Base-by-base conservation (phyloP, 2,888 invertebrate species). In the Hypena proboscidalis region DNA sequence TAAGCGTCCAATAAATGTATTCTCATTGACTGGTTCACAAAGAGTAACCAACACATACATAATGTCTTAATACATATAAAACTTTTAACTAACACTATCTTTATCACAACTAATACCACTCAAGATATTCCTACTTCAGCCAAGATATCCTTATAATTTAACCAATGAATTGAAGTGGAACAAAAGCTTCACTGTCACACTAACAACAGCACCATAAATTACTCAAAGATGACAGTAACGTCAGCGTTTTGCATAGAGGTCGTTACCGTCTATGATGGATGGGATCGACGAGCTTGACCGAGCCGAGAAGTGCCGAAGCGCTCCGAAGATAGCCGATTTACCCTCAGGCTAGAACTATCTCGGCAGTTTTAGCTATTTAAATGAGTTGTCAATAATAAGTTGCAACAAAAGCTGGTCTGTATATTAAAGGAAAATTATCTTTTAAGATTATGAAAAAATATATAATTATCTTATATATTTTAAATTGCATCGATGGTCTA, bases 241-340 rank as follows among this genome's bases (percentile, higher is more conserved):
- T 78, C 79, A 80, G 62, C 70, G 77, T 81, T 85, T 85, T 80
- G 84, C 85, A 84, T 83, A 83, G 74, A 83, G 83, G 77, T 85
- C 83, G 83, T 85, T 85, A 84, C 82, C 67, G 67, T 60, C 56
- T 53, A 74, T 88, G 87, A 88, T 87, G 78, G 81, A 88, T 87
- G 80, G 72, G 68, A 77, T 79, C 74, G 77, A 77, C 77, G 75
- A 74, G 74, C 75, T 73, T 58, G 50, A 61, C 67, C 67, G 74
- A 80, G 47, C 66, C 77, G 76, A 74, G 58, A 64, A 64, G 57
- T 51, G 39, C 57, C 67, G 69, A 73, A 69, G 71, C 50, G 34
- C 49, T 38, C 40, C 58, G 58, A 51, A 66, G 66, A 75, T 59
- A 64, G 62, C 47, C 57, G 51, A 72, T 36, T 49, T 47, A 58